Conservation (phyloP, 2,113 vertebrate species). For the Mustelus asterias region DNA sequence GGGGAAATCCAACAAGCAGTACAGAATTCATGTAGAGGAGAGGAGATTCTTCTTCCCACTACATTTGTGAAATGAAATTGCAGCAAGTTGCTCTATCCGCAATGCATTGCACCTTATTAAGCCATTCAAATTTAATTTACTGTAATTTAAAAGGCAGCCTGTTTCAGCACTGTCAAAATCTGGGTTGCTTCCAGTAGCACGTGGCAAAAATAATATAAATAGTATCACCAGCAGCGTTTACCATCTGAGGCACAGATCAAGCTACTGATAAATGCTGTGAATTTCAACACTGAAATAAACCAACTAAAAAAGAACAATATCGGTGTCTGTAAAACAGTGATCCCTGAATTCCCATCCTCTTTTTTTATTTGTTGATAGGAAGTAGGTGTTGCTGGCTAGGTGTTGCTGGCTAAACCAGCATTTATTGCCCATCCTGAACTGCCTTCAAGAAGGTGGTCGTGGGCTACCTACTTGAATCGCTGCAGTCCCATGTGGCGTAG, state of each 20-base stretch:
- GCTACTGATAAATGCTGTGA: neutral
- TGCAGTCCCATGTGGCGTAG: too few species aligned
- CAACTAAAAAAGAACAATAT: neutral
- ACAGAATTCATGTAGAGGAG: neutral
- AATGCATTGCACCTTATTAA: neutral
- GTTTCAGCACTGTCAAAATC: neutral
- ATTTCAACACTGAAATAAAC: neutral
- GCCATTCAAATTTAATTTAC: neutral
- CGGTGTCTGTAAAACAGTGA: neutral
- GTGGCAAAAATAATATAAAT: constrained; percentile 17
- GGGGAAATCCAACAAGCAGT: neutral
- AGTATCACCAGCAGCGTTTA: neutral
- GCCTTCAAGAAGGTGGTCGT: too few species aligned
- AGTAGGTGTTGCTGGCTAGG: too few species aligned
- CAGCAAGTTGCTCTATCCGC: neutral
- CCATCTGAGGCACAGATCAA: constrained; percentile 7
- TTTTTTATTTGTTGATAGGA: too few species aligned
- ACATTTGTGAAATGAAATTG: neutral
- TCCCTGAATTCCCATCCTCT: neutral
- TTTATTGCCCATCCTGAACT: too few species aligned
- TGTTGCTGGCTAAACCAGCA: too few species aligned
- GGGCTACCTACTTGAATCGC: too few species aligned
- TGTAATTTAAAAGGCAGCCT: neutral
- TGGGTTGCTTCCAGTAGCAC: neutral
- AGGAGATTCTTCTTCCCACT: neutral